A percentile compares a stretch with the other conserved stretches of the same genome.
These are phyloP conservation scores for Caenorhabditis sp. DNA, from an alignment of 2,888 invertebrate species.

Conservation along the genomic window DNA sequence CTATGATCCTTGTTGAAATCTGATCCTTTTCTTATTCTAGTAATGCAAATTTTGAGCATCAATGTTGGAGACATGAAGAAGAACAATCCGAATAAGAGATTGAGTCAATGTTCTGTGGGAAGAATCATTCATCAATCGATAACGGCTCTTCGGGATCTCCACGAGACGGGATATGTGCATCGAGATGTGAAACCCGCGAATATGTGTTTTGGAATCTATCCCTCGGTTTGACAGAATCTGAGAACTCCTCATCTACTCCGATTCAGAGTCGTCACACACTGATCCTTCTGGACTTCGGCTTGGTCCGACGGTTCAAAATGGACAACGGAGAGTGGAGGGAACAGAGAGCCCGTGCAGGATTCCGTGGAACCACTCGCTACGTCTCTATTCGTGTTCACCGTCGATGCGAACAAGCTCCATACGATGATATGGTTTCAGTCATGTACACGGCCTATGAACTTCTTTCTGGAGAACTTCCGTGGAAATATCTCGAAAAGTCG, in stretches of 20 bases:
- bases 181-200: slow-evolving; percentile 76
- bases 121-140: slow-evolving; percentile 68
- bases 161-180: slow-evolving; percentile 76
- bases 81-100: slow-evolving; percentile 67
- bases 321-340: slow-evolving; percentile 67
- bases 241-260: neutral
- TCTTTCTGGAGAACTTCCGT: slow-evolving; percentile 58
- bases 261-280: slow-evolving; percentile 71
- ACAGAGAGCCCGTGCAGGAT: slow-evolving; percentile 66
- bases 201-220: slow-evolving; percentile 77
- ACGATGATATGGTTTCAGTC: slow-evolving; percentile 71
- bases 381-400: slow-evolving; percentile 74
- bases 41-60: slow-evolving; percentile 77
- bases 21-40: slow-evolving; percentile 38
- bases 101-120: slow-evolving; percentile 60
- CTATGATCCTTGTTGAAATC: neutral
- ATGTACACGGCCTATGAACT: slow-evolving; percentile 68
- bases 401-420: slow-evolving; percentile 64
- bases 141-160: slow-evolving; percentile 77
- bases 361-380: slow-evolving; percentile 78
- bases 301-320: slow-evolving; percentile 72
- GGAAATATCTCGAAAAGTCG: slow-evolving; percentile 61
- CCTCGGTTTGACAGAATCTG: too few species aligned
- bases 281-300: slow-evolving; percentile 74
- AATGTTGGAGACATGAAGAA: slow-evolving; percentile 78